Base-by-base conservation (phyloP, 2,113 vertebrate species). In the Apistogramma diplotaenia region DNA sequence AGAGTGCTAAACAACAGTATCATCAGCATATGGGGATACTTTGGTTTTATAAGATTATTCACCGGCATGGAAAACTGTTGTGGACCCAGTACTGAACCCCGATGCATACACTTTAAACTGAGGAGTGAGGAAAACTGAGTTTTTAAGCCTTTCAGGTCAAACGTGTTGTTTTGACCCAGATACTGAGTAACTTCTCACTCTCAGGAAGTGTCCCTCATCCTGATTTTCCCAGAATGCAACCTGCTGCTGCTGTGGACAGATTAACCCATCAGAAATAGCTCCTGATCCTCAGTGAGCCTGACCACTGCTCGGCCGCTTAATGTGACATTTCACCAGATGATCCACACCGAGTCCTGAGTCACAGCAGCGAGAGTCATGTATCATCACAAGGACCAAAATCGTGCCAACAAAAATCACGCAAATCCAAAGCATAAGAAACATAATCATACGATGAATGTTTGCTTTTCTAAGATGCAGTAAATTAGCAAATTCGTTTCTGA, bases 111-210 rank as follows among this genome's bases (percentile, higher is more conserved):
- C 16, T n/a, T 4, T 49, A 70, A 49, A 49, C 43, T 51, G 25
- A 70, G 15, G 4, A 10, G 27, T 59, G 27, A 59, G 43, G 43
- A 70, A 70, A 29, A 79, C 71, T 72, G 46, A 75, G 81, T 76
- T 76, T 62, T 71, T 79, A 86, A 86, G 65, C 85, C 33, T 27
- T 71, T 82, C 82, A 74, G 84, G 70, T 88, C 71, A 54, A 76
- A 82, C 76, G 73, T 87, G 89, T 92, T 91, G 72, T 84, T 89
- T 67, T 87, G 89, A 91, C 89, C 86, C 82, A 90, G 33, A 90
- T 89, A 65, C 73, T 8, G 11, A 87, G 49, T 61, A 7, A 1
- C 23, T 75, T 21, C 43, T 81, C 12, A 8, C 73, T 82, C 78
- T 80, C 29, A 76, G 77, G 71, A 70, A 78, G 65, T 12, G 33